Conservation (phyloP, 2,888 invertebrate species). For the Polylopha cassiicola region DNA sequence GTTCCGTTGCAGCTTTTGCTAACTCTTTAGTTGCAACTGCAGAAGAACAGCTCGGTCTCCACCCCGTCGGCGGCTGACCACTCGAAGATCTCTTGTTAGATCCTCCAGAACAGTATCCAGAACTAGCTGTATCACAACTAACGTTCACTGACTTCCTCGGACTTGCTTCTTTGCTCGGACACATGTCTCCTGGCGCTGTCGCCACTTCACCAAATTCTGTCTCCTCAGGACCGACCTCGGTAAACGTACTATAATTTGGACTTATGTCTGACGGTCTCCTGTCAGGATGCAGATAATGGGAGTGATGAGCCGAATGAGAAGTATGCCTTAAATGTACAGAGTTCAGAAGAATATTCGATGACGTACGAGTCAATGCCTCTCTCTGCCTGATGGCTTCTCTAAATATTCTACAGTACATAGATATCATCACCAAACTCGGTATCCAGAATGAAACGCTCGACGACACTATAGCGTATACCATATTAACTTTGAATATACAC, state of each 20-base stretch:
- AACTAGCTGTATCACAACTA: slow-evolving; percentile 72
- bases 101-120: slow-evolving; percentile 71
- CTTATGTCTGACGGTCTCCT: slow-evolving; percentile 68
- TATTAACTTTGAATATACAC: slow-evolving; percentile 91
- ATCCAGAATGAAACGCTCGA: slow-evolving; percentile 96
- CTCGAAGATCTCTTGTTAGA: slow-evolving; percentile 68
- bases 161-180: slow-evolving; percentile 69
- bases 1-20: slow-evolving; percentile 81
- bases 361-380: slow-evolving; percentile 89
- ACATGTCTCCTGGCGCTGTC: slow-evolving; percentile 63
- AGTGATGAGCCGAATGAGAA: slow-evolving; percentile 82
- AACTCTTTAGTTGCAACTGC: slow-evolving; percentile 76
- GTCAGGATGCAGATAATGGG: slow-evolving; percentile 68
- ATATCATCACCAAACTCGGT: slow-evolving; percentile 93
- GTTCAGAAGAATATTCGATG: slow-evolving; percentile 89
- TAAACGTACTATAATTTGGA: slow-evolving; percentile 72
- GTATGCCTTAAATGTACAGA: slow-evolving; percentile 89
- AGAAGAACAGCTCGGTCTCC: slow-evolving; percentile 78
- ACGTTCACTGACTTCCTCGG: slow-evolving; percentile 70
- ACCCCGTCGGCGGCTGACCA: slow-evolving; percentile 73
- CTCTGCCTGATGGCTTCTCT: slow-evolving; percentile 89
- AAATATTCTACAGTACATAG: slow-evolving; percentile 92
- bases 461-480: slow-evolving; percentile 90
- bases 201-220: slow-evolving; percentile 64
- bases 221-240: slow-evolving; percentile 69